Percentiles rank a stretch among this genome's conserved stretches.
phyloP scores from a whole-genome alignment of 2,113 vertebrate species.

The Glaucidium brasilianum region DNA sequence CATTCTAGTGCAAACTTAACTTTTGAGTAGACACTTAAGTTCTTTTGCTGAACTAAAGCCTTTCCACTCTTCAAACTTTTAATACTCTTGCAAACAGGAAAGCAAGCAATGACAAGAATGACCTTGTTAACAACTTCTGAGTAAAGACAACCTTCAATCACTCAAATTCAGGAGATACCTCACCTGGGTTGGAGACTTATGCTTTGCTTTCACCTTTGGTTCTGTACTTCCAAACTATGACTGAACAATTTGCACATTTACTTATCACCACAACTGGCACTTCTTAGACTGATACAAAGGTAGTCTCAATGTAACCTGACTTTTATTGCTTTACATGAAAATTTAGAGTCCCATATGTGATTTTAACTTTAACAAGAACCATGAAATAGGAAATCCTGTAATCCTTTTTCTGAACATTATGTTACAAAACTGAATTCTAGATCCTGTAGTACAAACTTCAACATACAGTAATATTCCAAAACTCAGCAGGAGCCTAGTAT shows the following conservation, averaged over 20 bases:
- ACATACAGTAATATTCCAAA: background rate
- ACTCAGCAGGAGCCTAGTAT: background rate
- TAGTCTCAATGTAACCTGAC: background rate
- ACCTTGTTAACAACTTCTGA: background rate
- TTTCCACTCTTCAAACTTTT: background rate
- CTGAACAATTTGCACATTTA: background rate
- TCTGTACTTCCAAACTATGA: background rate
- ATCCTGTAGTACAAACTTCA: background rate
- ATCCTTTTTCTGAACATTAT: background rate
- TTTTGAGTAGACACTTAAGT: background rate
- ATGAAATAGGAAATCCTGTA: background rate
- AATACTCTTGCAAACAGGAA: background rate
- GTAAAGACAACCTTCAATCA: background rate
- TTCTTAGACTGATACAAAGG: background rate
- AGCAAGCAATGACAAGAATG: background rate
- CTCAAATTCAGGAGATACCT: background rate
- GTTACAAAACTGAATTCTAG: background rate
- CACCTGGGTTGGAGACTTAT: background rate
- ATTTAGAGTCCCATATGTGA: background rate
- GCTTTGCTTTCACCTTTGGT: background rate
- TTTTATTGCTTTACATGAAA: background rate
- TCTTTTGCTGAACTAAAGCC: background rate
- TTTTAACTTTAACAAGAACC: background rate
- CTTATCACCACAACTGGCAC: accelerated
- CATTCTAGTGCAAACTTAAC: background rate